phyloP scores from a whole-genome alignment of 1,140 invertebrate species.

The Delia radicum region DNA sequence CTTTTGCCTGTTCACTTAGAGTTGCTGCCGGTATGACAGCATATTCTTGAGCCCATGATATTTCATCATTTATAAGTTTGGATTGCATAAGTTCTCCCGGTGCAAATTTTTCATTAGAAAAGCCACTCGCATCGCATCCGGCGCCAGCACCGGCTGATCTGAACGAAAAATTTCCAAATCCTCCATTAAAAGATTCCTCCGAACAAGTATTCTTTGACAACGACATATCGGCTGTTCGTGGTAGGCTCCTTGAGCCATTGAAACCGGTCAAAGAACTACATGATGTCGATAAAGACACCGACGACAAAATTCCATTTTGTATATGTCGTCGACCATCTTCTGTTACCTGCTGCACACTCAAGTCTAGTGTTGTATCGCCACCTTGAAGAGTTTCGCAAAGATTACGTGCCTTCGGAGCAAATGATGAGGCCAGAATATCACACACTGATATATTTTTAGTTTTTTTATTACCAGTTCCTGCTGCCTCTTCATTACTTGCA shows the following conservation, averaged over 20 bases:
- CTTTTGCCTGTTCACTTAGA: constrained; percentile 40
- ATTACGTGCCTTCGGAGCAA: constrained; percentile 44
- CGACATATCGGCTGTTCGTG: constrained; percentile 45
- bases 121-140: background rate
- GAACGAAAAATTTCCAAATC: constrained; percentile 41
- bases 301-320: no score
- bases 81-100: constrained; percentile 50
- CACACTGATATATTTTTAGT: constrained; percentile 31
- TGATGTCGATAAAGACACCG: background rate
- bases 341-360: background rate
- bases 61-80: constrained; percentile 43
- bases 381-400: constrained; percentile 35
- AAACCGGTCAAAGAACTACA: constrained; percentile 35
- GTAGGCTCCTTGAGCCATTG: constrained; percentile 40
- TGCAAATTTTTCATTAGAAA: constrained; percentile 39
- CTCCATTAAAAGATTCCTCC: constrained; percentile 36
- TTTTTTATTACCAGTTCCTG: background rate
- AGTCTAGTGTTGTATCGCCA: constrained; percentile 9
- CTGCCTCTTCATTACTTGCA: background rate
- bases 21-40: constrained; percentile 43
- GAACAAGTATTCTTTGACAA: constrained; percentile 30
- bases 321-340: no score
- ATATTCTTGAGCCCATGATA: constrained; percentile 51
- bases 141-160: constrained; percentile 3
- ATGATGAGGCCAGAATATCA: constrained; percentile 37